Evolutionary conservation across 1,140 invertebrate genomes (phyloP).

Genomic region (Euwallacea similis): DNA sequence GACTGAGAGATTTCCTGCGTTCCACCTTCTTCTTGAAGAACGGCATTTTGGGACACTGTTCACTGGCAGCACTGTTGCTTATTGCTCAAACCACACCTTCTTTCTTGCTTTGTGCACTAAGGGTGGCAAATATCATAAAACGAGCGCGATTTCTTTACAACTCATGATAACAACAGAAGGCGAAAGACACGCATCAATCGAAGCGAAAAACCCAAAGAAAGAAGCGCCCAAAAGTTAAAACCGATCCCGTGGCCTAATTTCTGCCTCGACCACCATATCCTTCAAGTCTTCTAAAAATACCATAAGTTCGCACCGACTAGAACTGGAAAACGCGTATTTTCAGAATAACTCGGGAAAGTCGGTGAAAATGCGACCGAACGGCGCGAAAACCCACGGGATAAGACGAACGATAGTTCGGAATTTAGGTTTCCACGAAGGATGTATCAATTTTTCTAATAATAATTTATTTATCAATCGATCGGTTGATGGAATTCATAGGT

Average conservation of each 20-base stretch:
- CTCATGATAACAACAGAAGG: too few species aligned
- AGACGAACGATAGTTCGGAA: too few species aligned
- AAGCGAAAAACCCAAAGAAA: conserved; percentile 1
- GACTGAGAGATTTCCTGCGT: conserved; percentile 43
- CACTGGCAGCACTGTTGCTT: background rate
- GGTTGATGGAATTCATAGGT: too few species aligned
- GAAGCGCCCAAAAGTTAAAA: conserved; percentile 15
- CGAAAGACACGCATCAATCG: too few species aligned
- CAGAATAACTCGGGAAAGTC: conserved; percentile 14
- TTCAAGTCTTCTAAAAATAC: conserved; percentile 35
- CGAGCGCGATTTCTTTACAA: too few species aligned
- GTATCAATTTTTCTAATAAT: too few species aligned
- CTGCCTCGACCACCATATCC: conserved; percentile 14
- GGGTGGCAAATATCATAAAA: background rate
- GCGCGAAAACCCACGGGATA: too few species aligned
- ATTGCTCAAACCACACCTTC: conserved; percentile 22
- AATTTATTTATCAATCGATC: too few species aligned
- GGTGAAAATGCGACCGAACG: background rate
- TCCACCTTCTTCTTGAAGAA: conserved; percentile 47
- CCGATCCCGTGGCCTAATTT: conserved; percentile 22
- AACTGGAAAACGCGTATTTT: conserved; percentile 37
- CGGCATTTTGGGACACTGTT: conserved; percentile 41
- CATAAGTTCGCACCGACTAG: conserved; percentile 28
- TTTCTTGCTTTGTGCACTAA: background rate
- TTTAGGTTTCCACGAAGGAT: too few species aligned